phyloP scores from a whole-genome alignment of 2,797 vertebrate species.

The Gallinago solitaria region DNA sequence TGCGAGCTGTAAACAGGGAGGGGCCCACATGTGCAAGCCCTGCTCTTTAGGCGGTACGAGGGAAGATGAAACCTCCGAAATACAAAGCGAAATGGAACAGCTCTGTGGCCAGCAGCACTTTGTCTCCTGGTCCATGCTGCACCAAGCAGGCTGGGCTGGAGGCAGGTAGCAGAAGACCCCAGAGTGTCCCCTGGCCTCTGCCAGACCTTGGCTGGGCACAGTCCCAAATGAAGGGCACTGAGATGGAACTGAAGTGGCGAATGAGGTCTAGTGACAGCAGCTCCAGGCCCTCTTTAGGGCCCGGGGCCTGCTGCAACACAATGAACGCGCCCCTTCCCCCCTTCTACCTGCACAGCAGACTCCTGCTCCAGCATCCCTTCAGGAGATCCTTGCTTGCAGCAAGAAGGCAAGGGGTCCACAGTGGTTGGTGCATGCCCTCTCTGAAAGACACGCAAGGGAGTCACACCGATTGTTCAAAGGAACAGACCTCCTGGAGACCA shows the following conservation, averaged over 20 bases:
- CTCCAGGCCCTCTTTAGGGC: background rate
- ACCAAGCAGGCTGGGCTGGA: background rate
- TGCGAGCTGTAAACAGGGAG: background rate
- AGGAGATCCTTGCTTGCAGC: conserved; percentile 72
- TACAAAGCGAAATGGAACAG: background rate
- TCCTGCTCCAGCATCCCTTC: conserved; percentile 70
- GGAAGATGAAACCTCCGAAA: background rate
- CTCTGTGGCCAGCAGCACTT: background rate
- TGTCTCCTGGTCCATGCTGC: background rate
- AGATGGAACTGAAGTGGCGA: conserved; percentile 20
- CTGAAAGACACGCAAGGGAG: conserved; percentile 67
- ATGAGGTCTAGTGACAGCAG: conserved; percentile 44
- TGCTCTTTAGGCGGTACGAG: background rate
- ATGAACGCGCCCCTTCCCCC: conserved; percentile 56
- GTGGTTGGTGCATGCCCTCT: conserved; percentile 60
- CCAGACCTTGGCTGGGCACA: background rate
- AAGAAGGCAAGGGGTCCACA: conserved; percentile 70
- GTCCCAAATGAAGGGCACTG: background rate
- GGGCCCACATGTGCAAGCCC: background rate
- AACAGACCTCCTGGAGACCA: conserved; percentile 34
- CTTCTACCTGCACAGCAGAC: conserved; percentile 66
- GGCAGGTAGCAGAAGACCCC: background rate
- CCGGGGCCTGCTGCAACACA: background rate
- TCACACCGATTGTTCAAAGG: conserved; percentile 43
- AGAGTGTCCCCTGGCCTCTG: background rate